Evolutionary conservation across 64 coral and sea anemone species (phyloP).

Genomic region (Cladopsammia gracilis): DNA sequence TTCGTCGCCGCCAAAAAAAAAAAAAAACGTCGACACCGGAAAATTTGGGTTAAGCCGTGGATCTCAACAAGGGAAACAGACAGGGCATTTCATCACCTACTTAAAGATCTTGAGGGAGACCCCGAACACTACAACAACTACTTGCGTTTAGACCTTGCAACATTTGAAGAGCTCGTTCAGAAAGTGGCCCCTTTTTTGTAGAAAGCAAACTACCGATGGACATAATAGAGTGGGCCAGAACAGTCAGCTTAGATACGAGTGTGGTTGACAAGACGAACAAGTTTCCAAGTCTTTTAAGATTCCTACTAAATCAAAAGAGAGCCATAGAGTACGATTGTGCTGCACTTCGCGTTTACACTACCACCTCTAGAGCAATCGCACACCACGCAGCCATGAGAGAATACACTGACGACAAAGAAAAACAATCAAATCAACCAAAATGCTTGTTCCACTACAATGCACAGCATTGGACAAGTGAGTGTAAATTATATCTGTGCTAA

Average conservation of each 20-base stretch:
- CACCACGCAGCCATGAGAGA: conserved; percentile 23
- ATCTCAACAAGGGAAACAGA: too few species aligned
- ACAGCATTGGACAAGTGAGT: conserved; percentile 31
- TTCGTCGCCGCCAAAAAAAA: too few species aligned
- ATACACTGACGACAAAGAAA: conserved; percentile 2
- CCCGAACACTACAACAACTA: too few species aligned
- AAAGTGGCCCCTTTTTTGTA: too few species aligned
- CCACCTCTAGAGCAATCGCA: conserved; percentile 4
- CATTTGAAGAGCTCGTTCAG: too few species aligned
- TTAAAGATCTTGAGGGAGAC: too few species aligned
- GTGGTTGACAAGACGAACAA: conserved; percentile 43
- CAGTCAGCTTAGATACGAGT: conserved; percentile 4
- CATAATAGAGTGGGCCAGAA: conserved; percentile 30
- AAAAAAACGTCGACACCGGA: too few species aligned
- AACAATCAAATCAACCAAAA: conserved; percentile 5
- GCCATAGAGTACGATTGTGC: conserved; percentile 42
- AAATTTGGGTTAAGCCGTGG: too few species aligned
- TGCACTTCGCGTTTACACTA: background rate
- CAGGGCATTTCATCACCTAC: too few species aligned
- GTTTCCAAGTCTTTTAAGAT: conserved; percentile 51
- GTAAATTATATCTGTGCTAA: conserved; percentile 51
- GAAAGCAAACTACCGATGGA: conserved; percentile 36
- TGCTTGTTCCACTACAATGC: conserved; percentile 57
- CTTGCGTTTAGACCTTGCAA: too few species aligned
- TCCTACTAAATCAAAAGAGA: conserved; percentile 52